Evolutionary conservation across 2,797 vertebrate species (phyloP), one percentile per base, ranked within the genome.

Genomic region (Lophura swinhoii): DNA sequence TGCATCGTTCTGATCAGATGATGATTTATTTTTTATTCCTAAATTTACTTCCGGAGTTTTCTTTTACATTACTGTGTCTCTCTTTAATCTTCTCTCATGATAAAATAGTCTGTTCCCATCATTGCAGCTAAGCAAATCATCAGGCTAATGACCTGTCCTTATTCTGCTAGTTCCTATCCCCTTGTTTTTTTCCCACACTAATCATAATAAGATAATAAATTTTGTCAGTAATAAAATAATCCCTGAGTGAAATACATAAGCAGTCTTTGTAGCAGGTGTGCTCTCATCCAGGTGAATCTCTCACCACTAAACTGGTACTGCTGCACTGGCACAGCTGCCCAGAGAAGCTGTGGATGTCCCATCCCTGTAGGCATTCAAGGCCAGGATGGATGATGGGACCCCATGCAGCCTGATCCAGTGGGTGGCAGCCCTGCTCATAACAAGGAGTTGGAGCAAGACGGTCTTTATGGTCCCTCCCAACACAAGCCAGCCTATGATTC

Each of bases 1-100:
- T 93, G 59, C 29, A 79, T 84, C 53, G 75, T 88, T 88, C 53
- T 69, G 58, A 75, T 49, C 31, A 91, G 39, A 87, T 0, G 1
- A 81, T 87, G 41, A 87, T 93, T 95, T 96, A 63, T 78, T 96
- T 96, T 91, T 90, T 84, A 93, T 93, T 88, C 43, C 58, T 59
- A 79, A 74, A 24, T 93, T 94, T 91, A 91, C 41, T 82, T 88
- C 46, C 21, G 71, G 51, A 21, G 0, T 89, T 94, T 93, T 83
- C 78, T 66, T 90, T 94, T 89, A 39, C 72, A 85, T 90, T 91
- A 78, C 68, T 91, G 82, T 84, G 66, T 75, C 43, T 87, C 37
- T 60, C 93, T 91, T 90, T 91, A 96, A 91, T 95, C 86, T 75
- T 77, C 28, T 87, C 59, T 74, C 78, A 89, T 83, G 87, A 83